Evolutionary conservation across 2,797 vertebrate genomes (phyloP).

Genomic region (Rhabdophis nuchalis): DNA sequence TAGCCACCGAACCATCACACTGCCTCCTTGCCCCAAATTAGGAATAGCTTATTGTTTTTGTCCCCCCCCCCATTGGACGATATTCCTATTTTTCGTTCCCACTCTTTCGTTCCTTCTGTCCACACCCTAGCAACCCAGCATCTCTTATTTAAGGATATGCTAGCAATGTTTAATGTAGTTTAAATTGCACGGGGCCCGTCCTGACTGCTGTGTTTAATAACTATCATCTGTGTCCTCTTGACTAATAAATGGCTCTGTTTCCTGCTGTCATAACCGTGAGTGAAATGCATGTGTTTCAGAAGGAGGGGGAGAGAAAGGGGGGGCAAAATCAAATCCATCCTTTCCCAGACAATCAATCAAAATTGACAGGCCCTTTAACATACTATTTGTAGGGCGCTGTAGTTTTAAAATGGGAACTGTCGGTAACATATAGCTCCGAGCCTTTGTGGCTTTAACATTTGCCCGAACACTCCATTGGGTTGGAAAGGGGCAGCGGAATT

Average conservation of each 20-base stretch:
- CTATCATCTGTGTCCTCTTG: slow-evolving; percentile 77
- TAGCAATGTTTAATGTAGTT: slow-evolving; percentile 42
- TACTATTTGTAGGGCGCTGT: slow-evolving; percentile 77
- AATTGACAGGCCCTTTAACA: slow-evolving; percentile 81
- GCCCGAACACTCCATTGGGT: slow-evolving; percentile 32
- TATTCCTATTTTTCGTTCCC: neutral
- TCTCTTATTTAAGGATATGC: slow-evolving; percentile 39
- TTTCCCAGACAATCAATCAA: slow-evolving; percentile 87
- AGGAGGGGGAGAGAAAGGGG: slow-evolving; percentile 63
- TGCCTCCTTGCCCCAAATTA: neutral
- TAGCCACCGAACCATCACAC: neutral
- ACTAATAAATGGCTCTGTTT: slow-evolving; percentile 69
- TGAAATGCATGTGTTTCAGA: slow-evolving; percentile 77
- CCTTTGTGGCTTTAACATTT: slow-evolving; percentile 67
- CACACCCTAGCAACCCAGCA: neutral
- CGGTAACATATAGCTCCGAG: slow-evolving; percentile 77
- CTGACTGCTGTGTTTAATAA: slow-evolving; percentile 81
- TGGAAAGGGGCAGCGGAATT: slow-evolving; percentile 13
- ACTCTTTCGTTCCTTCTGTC: neutral
- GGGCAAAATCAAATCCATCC: slow-evolving; percentile 84
- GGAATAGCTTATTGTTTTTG: too few relatives aligned
- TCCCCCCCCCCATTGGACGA: neutral
- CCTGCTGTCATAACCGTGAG: slow-evolving; percentile 61
- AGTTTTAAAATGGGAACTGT: slow-evolving; percentile 80
- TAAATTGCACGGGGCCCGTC: slow-evolving; percentile 24